Base-by-base conservation (phyloP, 1,140 invertebrate species). In the Aphelinus certus region DNA sequence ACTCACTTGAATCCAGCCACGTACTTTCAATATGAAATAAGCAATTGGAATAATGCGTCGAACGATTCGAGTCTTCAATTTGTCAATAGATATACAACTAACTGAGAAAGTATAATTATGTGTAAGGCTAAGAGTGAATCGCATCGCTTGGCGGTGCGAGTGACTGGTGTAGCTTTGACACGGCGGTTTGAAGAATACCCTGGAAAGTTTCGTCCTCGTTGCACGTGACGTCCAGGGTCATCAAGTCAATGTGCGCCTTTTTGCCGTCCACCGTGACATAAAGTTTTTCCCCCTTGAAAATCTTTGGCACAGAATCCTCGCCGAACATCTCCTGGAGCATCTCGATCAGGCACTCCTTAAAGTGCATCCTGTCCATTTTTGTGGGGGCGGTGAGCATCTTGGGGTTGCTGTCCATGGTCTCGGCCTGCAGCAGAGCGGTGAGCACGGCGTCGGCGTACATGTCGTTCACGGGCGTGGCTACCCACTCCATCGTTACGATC, bases 371-470 rank as follows among this genome's bases (percentile, higher is more conserved):
- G 85, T 96, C 95, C 78, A 95, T 92, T 83, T 95, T 92, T 81
- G 87, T 92, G 80, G 88, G 90, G 77, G 87, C 90, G 71, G 88
- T 92, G 71, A 88, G 88, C 81, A 85, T 90, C 85, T 87, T 93
- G 82, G 80, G 91, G 81, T 81, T 90, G 85, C 75, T 89, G 79
- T 93, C 91, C 79, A 92, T 88, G 74, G 91, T 86, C 78, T 95
- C 93, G 2, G 94, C 94, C 85, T 94, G 92, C 76, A 96, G 88
- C 51, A 96, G 89, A 58, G 92, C 95, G 7, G 95, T 94, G 51
- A 99, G 88, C 9, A 98, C 93, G 42, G 97, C 94, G 89, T 99
- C 98, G 1, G 98, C 97, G 87, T 96, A 99, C 96, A 99, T 99
- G 86, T 99, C 98, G 83, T 96, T 95, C 42, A 98, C 93, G 7